These are phyloP conservation scores for Phalacrocorax pelagicus DNA, from an alignment of 2,113 vertebrate species.

Conservation along the genomic window DNA sequence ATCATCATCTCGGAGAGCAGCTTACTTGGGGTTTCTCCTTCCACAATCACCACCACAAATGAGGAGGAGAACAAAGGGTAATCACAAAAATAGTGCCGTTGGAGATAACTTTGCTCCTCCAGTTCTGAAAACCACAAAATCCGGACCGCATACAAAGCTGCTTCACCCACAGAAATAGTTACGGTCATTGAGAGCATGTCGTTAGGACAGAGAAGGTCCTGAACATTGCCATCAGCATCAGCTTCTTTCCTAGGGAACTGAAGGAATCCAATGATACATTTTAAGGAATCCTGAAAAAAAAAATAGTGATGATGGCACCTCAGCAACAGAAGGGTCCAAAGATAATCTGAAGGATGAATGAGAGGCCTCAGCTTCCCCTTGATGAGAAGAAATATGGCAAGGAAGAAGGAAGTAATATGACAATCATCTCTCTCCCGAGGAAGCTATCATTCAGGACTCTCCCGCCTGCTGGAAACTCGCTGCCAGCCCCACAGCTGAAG, in stretches of 20 bases:
- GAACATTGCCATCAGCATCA: neutral
- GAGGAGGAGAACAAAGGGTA: neutral
- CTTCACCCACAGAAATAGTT: neutral
- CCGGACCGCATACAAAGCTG: neutral
- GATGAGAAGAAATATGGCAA: neutral
- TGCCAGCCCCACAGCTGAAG: neutral
- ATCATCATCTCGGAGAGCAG: neutral
- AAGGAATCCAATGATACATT: neutral
- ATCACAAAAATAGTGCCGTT: neutral
- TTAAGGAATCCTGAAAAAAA: neutral
- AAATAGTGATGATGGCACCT: neutral
- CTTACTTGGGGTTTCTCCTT: neutral
- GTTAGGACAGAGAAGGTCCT: neutral
- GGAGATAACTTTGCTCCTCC: neutral
- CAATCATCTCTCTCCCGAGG: neutral
- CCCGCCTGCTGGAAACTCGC: accelerated
- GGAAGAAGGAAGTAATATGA: neutral
- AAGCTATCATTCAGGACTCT: neutral
- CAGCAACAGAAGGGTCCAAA: neutral
- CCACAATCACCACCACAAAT: neutral
- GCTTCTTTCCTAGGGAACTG: neutral
- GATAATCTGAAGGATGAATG: neutral
- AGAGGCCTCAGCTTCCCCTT: neutral
- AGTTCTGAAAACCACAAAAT: neutral
- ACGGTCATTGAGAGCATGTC: neutral